Percentiles rank a stretch among this genome's conserved stretches.
Evolutionary conservation across 2,797 vertebrate genomes (phyloP).

Genomic region (Stomatorhinus walkeri): DNA sequence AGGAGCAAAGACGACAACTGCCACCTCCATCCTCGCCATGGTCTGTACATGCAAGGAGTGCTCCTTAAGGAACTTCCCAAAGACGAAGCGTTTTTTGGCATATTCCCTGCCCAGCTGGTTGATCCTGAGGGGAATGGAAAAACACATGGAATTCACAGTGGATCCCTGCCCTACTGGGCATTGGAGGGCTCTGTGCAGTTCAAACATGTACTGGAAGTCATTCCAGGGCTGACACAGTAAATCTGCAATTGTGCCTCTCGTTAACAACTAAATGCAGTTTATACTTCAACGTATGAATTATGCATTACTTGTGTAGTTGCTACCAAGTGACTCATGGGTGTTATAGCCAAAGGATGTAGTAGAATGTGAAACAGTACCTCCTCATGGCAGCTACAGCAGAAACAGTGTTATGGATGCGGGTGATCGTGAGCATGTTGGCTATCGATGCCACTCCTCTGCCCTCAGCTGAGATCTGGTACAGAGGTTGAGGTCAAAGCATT

Average conservation of each 20-base stretch:
- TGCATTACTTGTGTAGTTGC: neutral
- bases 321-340: neutral
- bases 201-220: neutral
- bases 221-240: neutral
- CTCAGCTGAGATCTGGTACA: slow-evolving; percentile 67
- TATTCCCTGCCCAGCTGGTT: slow-evolving; percentile 70
- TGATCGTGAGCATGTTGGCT: slow-evolving; percentile 74
- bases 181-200: neutral
- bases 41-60: slow-evolving; percentile 75
- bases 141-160: neutral
- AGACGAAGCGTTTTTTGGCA: slow-evolving; percentile 61
- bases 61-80: slow-evolving; percentile 72
- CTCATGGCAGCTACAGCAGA: slow-evolving; percentile 69
- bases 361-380: slow-evolving; percentile 51
- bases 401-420: slow-evolving; percentile 73
- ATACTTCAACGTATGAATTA: neutral
- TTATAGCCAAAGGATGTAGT: neutral
- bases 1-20: neutral
- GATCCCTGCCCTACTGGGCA: neutral
- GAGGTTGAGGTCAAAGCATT: neutral
- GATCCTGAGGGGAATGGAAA: slow-evolving; percentile 48
- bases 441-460: slow-evolving; percentile 75
- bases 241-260: neutral
- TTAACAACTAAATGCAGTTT: neutral
- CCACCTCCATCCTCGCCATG: slow-evolving; percentile 73